Evolutionary conservation across 1,140 invertebrate genomes (phyloP).

Genomic region (Vanessa atalanta): DNA sequence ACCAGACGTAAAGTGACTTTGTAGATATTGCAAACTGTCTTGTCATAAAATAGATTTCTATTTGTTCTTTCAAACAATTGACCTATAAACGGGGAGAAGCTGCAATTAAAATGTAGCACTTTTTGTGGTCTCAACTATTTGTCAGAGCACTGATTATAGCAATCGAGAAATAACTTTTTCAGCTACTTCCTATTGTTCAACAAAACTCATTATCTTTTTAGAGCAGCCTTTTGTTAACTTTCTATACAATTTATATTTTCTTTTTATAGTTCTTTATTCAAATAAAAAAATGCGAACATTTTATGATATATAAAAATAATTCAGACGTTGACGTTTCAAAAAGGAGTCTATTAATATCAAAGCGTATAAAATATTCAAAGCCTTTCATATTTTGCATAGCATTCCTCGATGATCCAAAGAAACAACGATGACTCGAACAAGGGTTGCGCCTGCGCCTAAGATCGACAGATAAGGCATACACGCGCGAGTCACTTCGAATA

Average conservation of each 20-base stretch:
- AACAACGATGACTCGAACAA: constrained; percentile 42
- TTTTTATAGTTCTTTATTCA: not conserved
- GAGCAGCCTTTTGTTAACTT: constrained; percentile 1
- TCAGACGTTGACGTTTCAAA: not conserved
- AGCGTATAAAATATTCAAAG: constrained; percentile 22
- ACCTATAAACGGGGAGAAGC: constrained; percentile 8
- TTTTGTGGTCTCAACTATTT: constrained; percentile 16
- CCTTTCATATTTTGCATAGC: constrained; percentile 29
- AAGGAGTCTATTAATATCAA: constrained; percentile 7
- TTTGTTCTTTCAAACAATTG: constrained; percentile 12
- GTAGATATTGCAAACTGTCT: not conserved
- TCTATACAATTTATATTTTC: not conserved
- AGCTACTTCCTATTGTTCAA: constrained; percentile 22
- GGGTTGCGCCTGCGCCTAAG: constrained; percentile 59
- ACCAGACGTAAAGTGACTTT: not conserved
- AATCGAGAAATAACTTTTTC: constrained; percentile 27
- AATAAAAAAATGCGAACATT: not conserved
- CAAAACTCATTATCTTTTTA: constrained; percentile 14
- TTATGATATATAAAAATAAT: not conserved
- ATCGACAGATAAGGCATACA: constrained; percentile 56
- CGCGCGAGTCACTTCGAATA: constrained; percentile 56
- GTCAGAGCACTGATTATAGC: constrained; percentile 16
- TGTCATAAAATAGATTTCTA: not conserved
- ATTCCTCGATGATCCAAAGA: constrained; percentile 36
- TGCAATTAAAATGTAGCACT: constrained; percentile 8